These are phyloP conservation scores for Eueremaeus valkanovi DNA, from an alignment of 2,888 invertebrate species.

Conservation along the genomic window DNA sequence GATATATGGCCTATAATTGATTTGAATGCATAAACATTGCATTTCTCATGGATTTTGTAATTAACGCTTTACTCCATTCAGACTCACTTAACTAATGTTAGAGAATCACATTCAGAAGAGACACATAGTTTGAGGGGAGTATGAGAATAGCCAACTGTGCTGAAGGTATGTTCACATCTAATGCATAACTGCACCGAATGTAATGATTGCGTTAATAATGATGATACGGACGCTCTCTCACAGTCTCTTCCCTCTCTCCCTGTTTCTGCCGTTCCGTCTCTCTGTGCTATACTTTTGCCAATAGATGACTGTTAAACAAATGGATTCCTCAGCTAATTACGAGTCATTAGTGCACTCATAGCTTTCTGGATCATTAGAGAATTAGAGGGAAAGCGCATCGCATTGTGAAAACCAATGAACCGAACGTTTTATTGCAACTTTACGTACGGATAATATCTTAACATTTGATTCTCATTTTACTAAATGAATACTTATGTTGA, in stretches of 20 bases:
- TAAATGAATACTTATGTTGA: constrained; percentile 12
- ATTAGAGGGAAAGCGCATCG: constrained; percentile 8
- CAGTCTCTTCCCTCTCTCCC: no score
- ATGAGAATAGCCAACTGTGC: neutral
- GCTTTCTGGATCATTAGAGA: constrained; percentile 3
- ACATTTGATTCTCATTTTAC: constrained; percentile 25
- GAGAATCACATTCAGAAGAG: neutral
- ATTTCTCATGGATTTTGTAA: constrained; percentile 25
- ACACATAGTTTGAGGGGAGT: constrained; percentile 5
- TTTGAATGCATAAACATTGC: neutral
- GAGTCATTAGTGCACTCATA: constrained; percentile 19
- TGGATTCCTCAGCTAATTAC: constrained; percentile 25
- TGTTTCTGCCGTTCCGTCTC: neutral
- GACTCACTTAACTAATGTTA: neutral
- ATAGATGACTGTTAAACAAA: constrained; percentile 29
- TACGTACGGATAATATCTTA: neutral
- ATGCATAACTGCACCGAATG: constrained; percentile 28
- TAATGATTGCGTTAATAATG: constrained; percentile 22
- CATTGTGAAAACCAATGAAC: constrained; percentile 13
- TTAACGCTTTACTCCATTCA: neutral
- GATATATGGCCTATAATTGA: constrained; percentile 8
- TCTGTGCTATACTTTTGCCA: neutral
- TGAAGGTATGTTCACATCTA: constrained; percentile 22
- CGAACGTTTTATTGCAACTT: neutral
- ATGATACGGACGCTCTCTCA: neutral